A percentile compares a stretch with the other conserved stretches of the same genome.
Conservation (phyloP, 1,140 invertebrate species). For the Papilio polytes region DNA sequence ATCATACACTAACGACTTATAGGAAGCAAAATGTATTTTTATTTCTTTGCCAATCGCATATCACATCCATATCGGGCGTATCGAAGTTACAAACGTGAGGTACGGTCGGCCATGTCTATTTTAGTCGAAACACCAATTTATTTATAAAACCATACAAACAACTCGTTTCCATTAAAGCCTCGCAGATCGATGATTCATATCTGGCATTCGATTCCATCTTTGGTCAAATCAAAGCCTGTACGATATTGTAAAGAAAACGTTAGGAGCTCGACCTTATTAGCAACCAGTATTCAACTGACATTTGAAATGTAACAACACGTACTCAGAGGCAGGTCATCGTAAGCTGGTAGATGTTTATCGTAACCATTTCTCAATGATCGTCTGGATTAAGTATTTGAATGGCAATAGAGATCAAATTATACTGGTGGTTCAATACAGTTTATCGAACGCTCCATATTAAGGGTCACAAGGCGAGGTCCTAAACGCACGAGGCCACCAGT, state of each 20-base stretch:
- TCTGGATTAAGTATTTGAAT: background rate
- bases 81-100: background rate
- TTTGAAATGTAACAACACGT: background rate
- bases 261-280: constrained; percentile 54
- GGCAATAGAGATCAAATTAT: constrained; percentile 20
- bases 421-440: constrained; percentile 43
- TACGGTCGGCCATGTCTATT: constrained; percentile 43
- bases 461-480: constrained; percentile 54
- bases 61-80: background rate
- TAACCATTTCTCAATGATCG: constrained; percentile 14
- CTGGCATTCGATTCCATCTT: constrained; percentile 52
- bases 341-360: constrained; percentile 13
- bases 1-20: constrained; percentile 11
- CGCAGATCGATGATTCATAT: constrained; percentile 57
- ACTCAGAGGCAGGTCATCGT: constrained; percentile 29
- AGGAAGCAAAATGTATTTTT: constrained; percentile 31
- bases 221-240: constrained; percentile 63
- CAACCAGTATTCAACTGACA: constrained; percentile 38
- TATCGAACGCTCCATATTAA: constrained; percentile 55
- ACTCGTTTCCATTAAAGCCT: constrained; percentile 47
- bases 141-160: constrained; percentile 36
- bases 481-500: constrained; percentile 50
- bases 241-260: constrained; percentile 55
- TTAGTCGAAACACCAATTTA: constrained; percentile 49
- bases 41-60: constrained; percentile 21